Percentiles rank a stretch among this genome's conserved stretches.
Conservation (phyloP, 2,888 invertebrate species). For the Patella ulyssiponensis region DNA sequence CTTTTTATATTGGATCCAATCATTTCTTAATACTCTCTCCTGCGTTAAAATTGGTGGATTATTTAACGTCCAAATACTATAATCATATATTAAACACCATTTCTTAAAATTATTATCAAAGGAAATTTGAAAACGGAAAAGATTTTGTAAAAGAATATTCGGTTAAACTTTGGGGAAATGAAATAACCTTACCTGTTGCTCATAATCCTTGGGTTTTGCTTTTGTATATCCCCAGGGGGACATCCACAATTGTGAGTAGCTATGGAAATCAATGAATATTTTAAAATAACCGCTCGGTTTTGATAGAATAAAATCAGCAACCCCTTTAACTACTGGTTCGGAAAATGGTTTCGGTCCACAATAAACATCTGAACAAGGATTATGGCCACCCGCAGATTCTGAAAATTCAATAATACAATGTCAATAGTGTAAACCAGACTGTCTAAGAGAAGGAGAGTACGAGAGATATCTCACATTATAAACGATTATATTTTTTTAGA, state of each 20-base stretch:
- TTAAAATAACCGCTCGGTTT: constrained; percentile 40
- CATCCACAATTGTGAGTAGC: constrained; percentile 79
- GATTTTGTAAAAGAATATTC: no score
- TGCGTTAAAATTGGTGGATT: no score
- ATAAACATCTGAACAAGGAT: constrained; percentile 87
- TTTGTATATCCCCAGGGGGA: constrained; percentile 70
- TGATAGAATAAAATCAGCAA: constrained; percentile 77
- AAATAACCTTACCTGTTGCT: constrained; percentile 45
- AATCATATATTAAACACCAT: no score
- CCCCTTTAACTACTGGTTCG: constrained; percentile 85
- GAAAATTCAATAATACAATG: neutral
- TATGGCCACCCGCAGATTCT: constrained; percentile 78
- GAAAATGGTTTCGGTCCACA: constrained; percentile 83
- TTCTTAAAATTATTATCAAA: no score
- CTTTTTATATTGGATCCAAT: no score
- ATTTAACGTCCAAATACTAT: no score
- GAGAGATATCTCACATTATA: neutral
- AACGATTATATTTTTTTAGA: neutral
- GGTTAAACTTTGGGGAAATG: no score
- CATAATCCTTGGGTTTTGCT: constrained; percentile 47
- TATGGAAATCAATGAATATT: constrained; percentile 81
- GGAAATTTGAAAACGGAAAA: no score
- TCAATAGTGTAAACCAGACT: constrained; percentile 18
- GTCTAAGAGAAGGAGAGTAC: neutral
- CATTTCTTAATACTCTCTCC: no score